Conservation (phyloP, 2,113 vertebrate genomes). For the Theristicus caerulescens region DNA sequence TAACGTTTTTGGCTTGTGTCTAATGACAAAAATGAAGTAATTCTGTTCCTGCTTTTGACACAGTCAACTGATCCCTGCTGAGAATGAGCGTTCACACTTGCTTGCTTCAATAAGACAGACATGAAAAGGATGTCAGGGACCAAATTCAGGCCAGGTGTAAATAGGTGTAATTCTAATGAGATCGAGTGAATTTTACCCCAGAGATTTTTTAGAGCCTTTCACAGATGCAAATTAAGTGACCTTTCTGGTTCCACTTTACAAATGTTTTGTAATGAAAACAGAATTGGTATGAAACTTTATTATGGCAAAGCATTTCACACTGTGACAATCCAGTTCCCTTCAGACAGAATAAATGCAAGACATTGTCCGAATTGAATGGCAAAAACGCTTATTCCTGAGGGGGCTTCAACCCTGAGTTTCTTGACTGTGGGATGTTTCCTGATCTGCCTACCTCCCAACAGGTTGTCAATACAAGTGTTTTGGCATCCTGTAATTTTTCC, state of each 20-base stretch:
- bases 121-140: not conserved
- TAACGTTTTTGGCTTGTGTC: not conserved
- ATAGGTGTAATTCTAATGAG: not conserved
- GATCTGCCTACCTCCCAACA: not conserved
- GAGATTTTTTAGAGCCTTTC: not conserved
- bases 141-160: constrained; percentile 13
- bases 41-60: not conserved
- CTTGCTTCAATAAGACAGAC: not conserved
- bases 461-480: not conserved
- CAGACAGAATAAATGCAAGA: not conserved
- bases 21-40: constrained; percentile 7
- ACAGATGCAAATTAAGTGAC: not conserved
- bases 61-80: not conserved
- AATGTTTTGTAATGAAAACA: not conserved
- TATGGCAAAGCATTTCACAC: not conserved
- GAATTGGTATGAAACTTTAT: constrained; percentile 12
- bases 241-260: constrained; percentile 9
- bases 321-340: not conserved
- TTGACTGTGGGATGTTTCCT: not conserved
- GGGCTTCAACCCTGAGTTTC: not conserved
- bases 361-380: not conserved
- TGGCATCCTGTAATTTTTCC: not conserved
- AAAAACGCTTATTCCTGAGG: not conserved
- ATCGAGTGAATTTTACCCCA: not conserved
- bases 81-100: not conserved